phyloP scores from a whole-genome alignment of 2,888 invertebrate genomes.

The Strigamia maritima region DNA sequence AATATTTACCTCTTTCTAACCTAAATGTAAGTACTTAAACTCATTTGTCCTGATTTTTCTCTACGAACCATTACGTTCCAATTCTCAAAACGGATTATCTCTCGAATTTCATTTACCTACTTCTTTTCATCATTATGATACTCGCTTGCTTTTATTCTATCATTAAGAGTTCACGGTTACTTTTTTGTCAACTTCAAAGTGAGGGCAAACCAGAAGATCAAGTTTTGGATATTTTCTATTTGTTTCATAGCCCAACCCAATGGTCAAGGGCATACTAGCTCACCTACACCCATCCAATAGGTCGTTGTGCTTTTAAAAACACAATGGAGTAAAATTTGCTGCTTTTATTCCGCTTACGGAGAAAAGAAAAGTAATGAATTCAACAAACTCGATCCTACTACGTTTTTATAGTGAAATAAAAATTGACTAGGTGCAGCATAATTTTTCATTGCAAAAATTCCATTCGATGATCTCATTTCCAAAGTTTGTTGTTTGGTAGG shows the following conservation, averaged over 20 bases:
- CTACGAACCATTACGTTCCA: background rate
- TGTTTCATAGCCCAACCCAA: background rate
- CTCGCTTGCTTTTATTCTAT: background rate
- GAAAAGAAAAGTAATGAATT: background rate
- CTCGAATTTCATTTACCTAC: background rate
- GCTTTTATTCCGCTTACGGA: background rate
- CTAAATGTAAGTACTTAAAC: constrained; percentile 4
- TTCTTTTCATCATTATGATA: background rate
- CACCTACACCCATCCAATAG: background rate
- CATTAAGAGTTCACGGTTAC: too few relatives aligned
- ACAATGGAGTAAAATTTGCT: background rate
- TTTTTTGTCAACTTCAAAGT: background rate
- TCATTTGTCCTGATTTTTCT: background rate
- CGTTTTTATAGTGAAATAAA: background rate
- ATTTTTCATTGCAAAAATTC: background rate
- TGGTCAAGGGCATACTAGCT: background rate
- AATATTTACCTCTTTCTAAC: background rate
- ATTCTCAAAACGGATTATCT: background rate
- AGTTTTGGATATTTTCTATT: background rate
- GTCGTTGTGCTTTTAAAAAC: background rate
- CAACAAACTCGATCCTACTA: background rate
- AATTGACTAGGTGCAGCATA: background rate
- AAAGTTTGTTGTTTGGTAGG: background rate
- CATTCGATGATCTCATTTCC: background rate
- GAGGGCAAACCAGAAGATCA: background rate